Evolutionary conservation across 2,113 vertebrate genomes (phyloP).

Genomic region (Suncus etruscus): DNA sequence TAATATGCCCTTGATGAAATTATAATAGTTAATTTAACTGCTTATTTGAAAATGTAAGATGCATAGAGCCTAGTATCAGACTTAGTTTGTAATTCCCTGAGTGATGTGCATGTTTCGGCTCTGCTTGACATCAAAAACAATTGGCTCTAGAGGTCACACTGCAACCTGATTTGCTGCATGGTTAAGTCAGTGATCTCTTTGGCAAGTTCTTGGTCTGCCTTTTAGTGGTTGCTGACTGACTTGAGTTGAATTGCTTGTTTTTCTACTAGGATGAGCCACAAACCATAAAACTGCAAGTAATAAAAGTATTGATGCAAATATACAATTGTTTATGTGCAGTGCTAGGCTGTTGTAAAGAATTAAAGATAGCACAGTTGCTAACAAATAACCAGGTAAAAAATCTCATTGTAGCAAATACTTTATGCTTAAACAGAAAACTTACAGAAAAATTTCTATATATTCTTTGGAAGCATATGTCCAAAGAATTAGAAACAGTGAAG

Average conservation of each 20-base stretch:
- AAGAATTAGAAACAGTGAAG: slow-evolving; percentile 37
- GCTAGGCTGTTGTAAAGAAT: slow-evolving; percentile 34
- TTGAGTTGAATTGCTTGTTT: slow-evolving; percentile 55
- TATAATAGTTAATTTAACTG: slow-evolving; percentile 23
- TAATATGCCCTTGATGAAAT: not conserved
- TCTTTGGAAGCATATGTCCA: slow-evolving; percentile 2
- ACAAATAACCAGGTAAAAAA: slow-evolving; percentile 55
- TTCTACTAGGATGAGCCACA: slow-evolving; percentile 49
- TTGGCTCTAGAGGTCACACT: not conserved
- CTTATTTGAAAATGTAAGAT: not conserved
- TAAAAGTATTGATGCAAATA: slow-evolving; percentile 22
- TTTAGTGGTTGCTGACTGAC: slow-evolving; percentile 38
- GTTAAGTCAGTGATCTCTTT: slow-evolving; percentile 7
- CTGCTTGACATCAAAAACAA: not conserved
- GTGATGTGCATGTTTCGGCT: slow-evolving; percentile 20
- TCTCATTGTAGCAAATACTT: slow-evolving; percentile 11
- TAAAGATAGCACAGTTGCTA: not conserved
- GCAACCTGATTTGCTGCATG: not conserved
- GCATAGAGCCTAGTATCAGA: not conserved
- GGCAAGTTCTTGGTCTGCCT: not conserved
- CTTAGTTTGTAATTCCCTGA: slow-evolving; percentile 2
- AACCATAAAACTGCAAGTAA: slow-evolving; percentile 21
- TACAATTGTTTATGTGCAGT: slow-evolving; percentile 1
- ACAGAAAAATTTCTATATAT: not conserved
- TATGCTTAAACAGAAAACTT: slow-evolving; percentile 52